Percentiles rank a stretch among this genome's conserved stretches.
Conservation (phyloP, 2,888 invertebrate species). For the Aphrophora alni region DNA sequence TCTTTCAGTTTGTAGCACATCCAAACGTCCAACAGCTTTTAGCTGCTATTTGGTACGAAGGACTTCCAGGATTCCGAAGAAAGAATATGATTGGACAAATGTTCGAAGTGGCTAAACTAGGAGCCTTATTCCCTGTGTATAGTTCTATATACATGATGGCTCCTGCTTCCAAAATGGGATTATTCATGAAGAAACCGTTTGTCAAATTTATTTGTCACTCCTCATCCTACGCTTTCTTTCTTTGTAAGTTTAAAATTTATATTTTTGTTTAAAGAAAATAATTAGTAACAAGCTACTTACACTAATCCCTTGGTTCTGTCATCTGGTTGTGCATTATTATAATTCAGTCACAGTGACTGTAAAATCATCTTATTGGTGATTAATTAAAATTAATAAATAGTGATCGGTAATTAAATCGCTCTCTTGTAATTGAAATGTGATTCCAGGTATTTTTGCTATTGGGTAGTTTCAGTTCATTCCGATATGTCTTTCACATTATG, state of each 20-base stretch:
- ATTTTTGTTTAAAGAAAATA: too few species aligned
- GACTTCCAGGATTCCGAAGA: constrained; percentile 93
- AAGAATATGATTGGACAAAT: constrained; percentile 89
- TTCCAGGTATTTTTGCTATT: too few species aligned
- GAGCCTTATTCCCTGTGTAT: constrained; percentile 92
- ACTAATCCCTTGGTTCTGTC: too few species aligned
- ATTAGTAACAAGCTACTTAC: too few species aligned
- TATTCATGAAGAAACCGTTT: constrained; percentile 96
- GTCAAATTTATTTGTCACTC: constrained; percentile 98
- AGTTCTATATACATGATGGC: constrained; percentile 91
- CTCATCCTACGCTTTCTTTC: constrained; percentile 92
- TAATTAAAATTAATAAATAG: too few species aligned
- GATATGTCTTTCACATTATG: too few species aligned
- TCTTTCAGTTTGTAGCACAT: constrained; percentile 90
- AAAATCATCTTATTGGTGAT: too few species aligned
- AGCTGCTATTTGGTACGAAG: constrained; percentile 98
- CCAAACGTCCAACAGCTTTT: constrained; percentile 96
- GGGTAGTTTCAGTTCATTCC: too few species aligned
- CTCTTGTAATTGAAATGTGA: too few species aligned
- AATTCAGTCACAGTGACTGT: too few species aligned
- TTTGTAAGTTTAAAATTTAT: constrained; percentile 74
- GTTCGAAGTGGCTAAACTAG: constrained; percentile 83
- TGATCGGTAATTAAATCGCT: too few species aligned
- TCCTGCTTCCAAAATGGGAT: constrained; percentile 85
- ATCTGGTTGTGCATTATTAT: too few species aligned